phyloP scores from a whole-genome alignment of 2,113 vertebrate species.

The Mixornis gularis region DNA sequence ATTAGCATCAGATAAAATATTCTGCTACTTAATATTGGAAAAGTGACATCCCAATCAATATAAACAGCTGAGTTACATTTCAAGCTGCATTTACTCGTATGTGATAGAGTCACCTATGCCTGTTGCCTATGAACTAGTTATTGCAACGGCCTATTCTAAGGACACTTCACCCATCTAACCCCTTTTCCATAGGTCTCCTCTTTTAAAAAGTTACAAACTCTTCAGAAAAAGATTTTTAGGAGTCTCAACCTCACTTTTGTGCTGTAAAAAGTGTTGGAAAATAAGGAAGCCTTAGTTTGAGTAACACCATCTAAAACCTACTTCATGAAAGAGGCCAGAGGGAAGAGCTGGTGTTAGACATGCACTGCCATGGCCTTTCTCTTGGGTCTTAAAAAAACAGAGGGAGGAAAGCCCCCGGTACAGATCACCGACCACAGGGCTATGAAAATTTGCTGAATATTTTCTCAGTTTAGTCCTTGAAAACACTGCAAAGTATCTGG shows the following conservation, averaged over 20 bases:
- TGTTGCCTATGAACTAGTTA: not conserved
- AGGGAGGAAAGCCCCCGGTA: not conserved
- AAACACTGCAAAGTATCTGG: not conserved
- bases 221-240: not conserved
- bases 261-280: not conserved
- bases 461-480: not conserved
- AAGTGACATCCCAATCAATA: constrained; percentile 43
- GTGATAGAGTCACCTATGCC: not conserved
- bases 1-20: constrained; percentile 44
- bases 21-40: constrained; percentile 57
- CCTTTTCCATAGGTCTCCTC: not conserved
- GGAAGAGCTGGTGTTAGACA: not conserved
- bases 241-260: not conserved
- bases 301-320: not conserved
- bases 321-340: not conserved
- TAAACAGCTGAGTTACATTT: constrained; percentile 1
- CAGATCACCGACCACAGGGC: not conserved
- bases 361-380: accelerated
- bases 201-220: not conserved
- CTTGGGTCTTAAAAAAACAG: not conserved
- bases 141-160: not conserved
- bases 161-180: not conserved
- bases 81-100: not conserved
- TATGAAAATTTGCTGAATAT: not conserved
- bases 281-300: not conserved